Evolutionary conservation across 2,888 invertebrate species (phyloP).

Genomic region (Chaetogeoica ovagalla): DNA sequence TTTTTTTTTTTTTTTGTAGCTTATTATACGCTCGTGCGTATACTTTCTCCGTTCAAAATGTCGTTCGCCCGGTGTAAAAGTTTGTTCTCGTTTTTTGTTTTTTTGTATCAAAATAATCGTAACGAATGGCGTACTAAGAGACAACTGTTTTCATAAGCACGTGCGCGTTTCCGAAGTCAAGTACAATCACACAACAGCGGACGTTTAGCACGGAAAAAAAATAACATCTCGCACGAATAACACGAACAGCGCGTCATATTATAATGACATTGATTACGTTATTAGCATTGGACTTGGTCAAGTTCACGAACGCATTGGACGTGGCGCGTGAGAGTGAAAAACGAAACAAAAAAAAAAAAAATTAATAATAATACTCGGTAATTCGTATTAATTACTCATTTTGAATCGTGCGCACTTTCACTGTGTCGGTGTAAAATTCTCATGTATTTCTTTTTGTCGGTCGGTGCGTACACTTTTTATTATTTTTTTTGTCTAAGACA

Average conservation of each 20-base stretch:
- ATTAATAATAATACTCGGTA: too few relatives aligned
- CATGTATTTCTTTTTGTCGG: neutral
- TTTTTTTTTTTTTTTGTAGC: neutral
- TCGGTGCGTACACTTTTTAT: neutral
- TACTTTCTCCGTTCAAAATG: slow-evolving; percentile 10
- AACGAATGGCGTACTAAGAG: neutral
- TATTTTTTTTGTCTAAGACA: neutral
- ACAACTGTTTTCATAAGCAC: too few relatives aligned
- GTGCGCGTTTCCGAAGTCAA: too few relatives aligned
- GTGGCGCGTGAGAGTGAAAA: slow-evolving; percentile 6
- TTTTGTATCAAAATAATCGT: neutral
- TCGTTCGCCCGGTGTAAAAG: neutral
- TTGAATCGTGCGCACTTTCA: slow-evolving; percentile 19
- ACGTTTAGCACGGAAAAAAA: neutral
- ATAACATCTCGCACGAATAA: neutral
- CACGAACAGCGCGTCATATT: neutral
- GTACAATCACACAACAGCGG: neutral
- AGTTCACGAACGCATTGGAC: slow-evolving; percentile 31
- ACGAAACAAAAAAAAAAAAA: too few relatives aligned
- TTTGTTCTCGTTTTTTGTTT: neutral
- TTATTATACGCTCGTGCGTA: neutral
- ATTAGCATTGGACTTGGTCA: slow-evolving; percentile 21
- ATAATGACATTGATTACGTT: neutral
- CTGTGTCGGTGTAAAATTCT: slow-evolving; percentile 9
- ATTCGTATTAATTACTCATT: slow-evolving; percentile 16